Base-by-base conservation (phyloP, 2,797 vertebrate species). In the Crypturellus tataupa region DNA sequence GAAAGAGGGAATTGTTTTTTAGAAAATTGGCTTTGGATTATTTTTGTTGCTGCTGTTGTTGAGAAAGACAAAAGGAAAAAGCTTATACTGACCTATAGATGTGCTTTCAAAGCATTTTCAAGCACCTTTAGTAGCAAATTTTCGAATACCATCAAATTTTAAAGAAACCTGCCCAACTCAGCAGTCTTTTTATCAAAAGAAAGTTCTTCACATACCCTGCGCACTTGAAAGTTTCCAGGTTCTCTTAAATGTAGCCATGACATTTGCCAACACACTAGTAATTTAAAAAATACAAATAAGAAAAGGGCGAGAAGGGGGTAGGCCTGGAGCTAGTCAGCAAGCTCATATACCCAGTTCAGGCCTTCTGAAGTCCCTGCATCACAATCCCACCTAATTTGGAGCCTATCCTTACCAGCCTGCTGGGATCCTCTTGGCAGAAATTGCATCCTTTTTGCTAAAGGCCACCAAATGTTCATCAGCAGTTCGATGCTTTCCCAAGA, bases 381-480 rank as follows among this genome's bases (percentile, higher is more conserved):
- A 89, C 92, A 92, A 80, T 96, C 86, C 91, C 89, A 95, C 91
- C 93, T 95, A 70, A 95, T 96, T 94, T 96, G 94, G 96, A 96
- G 75, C 73, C 86, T 51, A 72, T 97, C 83, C 90, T 96, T 94
- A 84, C 69, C 10, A 17, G 92, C 86, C 96, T 96, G 90, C 92
- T 95, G 96, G 91, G 97, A 96, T 90, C 90, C 80, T 67, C 12
- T 95, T 97, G 96, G 96, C 93, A 96, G 94, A 83, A 95, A 93
- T 76, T 25, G 1, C 89, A 85, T 96, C 2, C 3, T 75, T 96
- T 90, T 80, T 89, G 94, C 91, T 95, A 97, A 97, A 97, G 96
- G 96, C 97, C 96, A 97, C 97, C 96, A 97, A 97, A 97, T 97
- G 97, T 96, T 97, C 96, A 89, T 95, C 93, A 90, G 93, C 90